phyloP scores from a whole-genome alignment of 1,140 invertebrate species.

The Trichonephila clavipes region DNA sequence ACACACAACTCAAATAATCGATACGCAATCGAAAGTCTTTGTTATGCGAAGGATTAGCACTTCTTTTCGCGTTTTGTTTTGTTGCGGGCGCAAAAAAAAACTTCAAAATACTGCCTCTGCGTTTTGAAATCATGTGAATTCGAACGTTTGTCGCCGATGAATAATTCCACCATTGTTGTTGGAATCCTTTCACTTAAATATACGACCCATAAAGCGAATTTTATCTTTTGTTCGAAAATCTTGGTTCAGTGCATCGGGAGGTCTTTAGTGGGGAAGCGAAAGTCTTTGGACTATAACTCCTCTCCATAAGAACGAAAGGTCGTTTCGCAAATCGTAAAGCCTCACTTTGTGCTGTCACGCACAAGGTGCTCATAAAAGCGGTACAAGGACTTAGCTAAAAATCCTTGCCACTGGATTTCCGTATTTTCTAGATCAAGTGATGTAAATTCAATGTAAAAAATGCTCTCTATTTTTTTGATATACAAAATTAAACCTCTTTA shows the following conservation, averaged over 20 bases:
- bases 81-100: background rate
- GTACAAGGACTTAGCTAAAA: background rate
- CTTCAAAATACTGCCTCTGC: background rate
- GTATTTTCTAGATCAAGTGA: background rate
- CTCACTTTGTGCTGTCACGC: background rate
- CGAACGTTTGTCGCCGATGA: background rate
- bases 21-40: no score
- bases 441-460: background rate
- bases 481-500: background rate
- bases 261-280: background rate
- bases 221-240: background rate
- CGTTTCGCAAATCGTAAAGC: background rate
- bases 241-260: background rate
- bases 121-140: background rate
- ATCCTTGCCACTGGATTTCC: background rate
- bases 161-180: background rate
- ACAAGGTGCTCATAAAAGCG: background rate
- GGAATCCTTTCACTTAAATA: slow-evolving; percentile 11
- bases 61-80: background rate
- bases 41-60: background rate
- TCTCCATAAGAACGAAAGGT: slow-evolving; percentile 1
- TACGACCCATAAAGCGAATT: slow-evolving; percentile 15
- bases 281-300: background rate
- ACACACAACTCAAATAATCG: no score
- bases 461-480: background rate